Base-by-base conservation (phyloP, 2,113 vertebrate genomes). In the Spheniscus mendiculus region DNA sequence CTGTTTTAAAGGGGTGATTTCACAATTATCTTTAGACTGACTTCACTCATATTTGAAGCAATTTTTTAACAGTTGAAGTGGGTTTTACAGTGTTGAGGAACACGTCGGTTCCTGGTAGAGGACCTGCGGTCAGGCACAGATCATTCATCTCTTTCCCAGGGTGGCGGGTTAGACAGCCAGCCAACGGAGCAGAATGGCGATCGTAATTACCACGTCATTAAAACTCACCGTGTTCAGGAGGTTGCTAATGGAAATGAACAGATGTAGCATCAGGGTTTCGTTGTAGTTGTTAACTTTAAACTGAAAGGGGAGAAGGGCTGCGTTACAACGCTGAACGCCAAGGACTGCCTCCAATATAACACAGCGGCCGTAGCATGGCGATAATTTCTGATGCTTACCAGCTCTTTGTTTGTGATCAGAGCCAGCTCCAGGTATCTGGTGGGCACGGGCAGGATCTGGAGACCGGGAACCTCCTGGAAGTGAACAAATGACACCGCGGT, bases 351-450 rank as follows among this genome's bases (percentile, higher is more conserved):
- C 38, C 8, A 1, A 1, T 7, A 3, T 8, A 36, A 11, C 19
- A 2, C 29, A 8, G 2, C 0, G 1, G 18, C 29, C 1, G 0
- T 4, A 15, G 29, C 25, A 0, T 1, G 23, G 38, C 0, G 10
- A 17, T 23, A 18, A 52, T 27, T 59, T 21, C 34, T 15, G 58
- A 32, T 32, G 34, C 27, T 58, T 21, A 77, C 78, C 84, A 63
- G 49, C 63, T 65, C 49, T 29, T 38, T 69, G 66, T 65, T 79
- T 11, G 49, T 63, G 50, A 77, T 4, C 10, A 53, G 73, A 29
- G 30, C 52, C 42, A 89, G 18, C 42, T 89, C 91, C 70, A 89
- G 12, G 52, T 47, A 66, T 36, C 45, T 61, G 45, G 20, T 36
- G 61, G 80, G 27, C 50, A 74, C 2, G 2, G 44, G 38, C 30